A percentile compares a stretch with the other conserved stretches of the same genome.
Conservation (phyloP, 2,797 vertebrate genomes). For the Anguilla megastoma region DNA sequence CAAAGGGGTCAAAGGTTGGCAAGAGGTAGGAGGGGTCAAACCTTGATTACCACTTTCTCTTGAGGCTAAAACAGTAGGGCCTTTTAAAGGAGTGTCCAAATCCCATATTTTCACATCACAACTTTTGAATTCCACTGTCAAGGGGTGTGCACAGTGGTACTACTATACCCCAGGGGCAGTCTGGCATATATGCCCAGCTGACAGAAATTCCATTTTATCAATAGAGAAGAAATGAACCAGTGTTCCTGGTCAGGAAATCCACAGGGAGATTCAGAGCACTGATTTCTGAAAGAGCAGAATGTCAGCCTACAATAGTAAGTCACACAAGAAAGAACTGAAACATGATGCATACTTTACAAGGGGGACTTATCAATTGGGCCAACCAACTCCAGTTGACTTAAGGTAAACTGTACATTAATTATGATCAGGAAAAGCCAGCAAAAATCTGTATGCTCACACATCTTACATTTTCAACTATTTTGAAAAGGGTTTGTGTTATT, state of each 20-base stretch:
- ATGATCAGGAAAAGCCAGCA: neutral
- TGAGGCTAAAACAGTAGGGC: conserved; percentile 18
- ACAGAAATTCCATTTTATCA: neutral
- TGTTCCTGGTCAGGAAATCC: neutral
- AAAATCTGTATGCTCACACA: neutral
- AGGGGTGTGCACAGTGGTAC: neutral
- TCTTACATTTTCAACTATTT: neutral
- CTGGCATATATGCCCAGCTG: neutral
- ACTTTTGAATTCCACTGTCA: conserved; percentile 4
- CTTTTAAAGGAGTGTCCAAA: conserved; percentile 31
- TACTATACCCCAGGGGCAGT: neutral
- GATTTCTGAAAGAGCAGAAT: neutral
- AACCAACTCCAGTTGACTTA: neutral
- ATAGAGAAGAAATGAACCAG: neutral
- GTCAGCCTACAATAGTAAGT: neutral
- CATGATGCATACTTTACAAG: neutral
- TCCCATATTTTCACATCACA: neutral
- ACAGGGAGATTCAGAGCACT: neutral
- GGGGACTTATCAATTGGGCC: neutral
- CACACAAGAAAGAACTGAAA: neutral
- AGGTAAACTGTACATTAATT: neutral
- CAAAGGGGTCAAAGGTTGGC: neutral
- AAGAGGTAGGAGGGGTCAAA: neutral
- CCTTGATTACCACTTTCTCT: conserved; percentile 17
- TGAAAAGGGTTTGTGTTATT: neutral